Evolutionary conservation across 2,888 invertebrate species (phyloP), one percentile per base, ranked within the genome.

Genomic region (Hedya salicella): DNA sequence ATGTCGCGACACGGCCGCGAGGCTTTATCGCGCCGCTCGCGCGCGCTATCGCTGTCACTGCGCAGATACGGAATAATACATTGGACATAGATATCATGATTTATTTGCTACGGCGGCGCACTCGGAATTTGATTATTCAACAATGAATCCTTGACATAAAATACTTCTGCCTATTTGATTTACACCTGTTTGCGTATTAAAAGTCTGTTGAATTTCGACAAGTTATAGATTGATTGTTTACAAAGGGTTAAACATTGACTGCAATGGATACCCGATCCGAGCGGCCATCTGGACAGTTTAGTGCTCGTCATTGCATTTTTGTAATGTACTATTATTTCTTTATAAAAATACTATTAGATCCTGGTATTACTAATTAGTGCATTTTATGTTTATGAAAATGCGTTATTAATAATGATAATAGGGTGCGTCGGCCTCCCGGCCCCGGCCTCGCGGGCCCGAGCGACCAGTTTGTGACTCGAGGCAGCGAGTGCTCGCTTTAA

Each of bases 381-480:
- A 67, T 60, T 70, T 66, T 54, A 50, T 61, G 64, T 54, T 65
- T 52, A 54, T 56, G 56, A 60, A 62, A 68, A 68, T 62, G 53
- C 54, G 50, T 16, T 19, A 19, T 30, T 44, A 32, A 6, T 49
- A 44, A 60, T 52, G 32, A 30, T 36, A 36, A 36, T 36, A 6
- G 36, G 9, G 2, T 36, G 36, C 36, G 36, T n/a, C 25, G 25
- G 25, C 25, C 3, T 25, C 25, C n/a, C n/a, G n/a, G n/a, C 25
- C 25, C 25, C 25, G 25, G 6, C 25, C 3, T 6, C 25, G 3
- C 3, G 25, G 25, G 25, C 25, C 3, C 25, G 25, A 25, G 25
- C 25, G 3, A n/a, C 25, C 25, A 25, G 36, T 75, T 75, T 71
- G 71, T 76, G 75, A 77, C 74, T 62, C 56, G 44, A 25, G 49